These are phyloP conservation scores for Pleuronectes platessa DNA, from an alignment of 2,113 vertebrate species.

Conservation along the genomic window DNA sequence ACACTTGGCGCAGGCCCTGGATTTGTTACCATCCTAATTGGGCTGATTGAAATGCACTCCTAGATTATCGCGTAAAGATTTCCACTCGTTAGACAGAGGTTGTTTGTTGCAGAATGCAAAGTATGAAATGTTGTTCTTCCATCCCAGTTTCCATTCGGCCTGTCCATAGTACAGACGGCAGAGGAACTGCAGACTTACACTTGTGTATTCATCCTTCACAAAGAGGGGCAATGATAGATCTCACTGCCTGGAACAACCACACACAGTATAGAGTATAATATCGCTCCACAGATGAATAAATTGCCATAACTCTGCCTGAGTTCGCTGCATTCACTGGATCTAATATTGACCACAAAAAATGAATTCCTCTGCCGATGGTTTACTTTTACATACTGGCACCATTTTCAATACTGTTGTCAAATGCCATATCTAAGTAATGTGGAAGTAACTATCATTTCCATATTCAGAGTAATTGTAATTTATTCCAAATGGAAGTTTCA, in stretches of 20 bases:
- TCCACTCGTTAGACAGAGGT: conserved; percentile 59
- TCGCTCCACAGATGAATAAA: background rate
- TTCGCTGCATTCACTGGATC: background rate
- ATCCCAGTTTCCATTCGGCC: conserved; percentile 38
- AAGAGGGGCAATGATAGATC: background rate
- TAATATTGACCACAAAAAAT: background rate
- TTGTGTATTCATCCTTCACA: background rate
- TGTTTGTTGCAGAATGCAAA: conserved; percentile 53
- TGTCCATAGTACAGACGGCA: background rate
- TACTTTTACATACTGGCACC: background rate
- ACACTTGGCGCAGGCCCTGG: conserved; percentile 54
- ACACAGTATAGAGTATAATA: background rate
- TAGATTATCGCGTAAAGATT: conserved; percentile 63
- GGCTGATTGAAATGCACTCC: conserved; percentile 58
- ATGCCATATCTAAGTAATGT: background rate
- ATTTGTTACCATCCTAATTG: conserved; percentile 65
- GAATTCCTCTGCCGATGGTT: background rate
- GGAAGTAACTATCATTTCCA: background rate
- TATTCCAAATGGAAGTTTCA: background rate
- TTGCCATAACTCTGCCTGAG: background rate
- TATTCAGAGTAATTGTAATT: background rate
- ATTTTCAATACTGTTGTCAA: background rate
- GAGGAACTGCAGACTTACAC: background rate
- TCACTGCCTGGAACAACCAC: background rate
- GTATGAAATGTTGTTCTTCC: conserved; percentile 33